These are phyloP conservation scores for Neelides sp. DNA, from an alignment of 1,140 invertebrate species.

Conservation along the genomic window DNA sequence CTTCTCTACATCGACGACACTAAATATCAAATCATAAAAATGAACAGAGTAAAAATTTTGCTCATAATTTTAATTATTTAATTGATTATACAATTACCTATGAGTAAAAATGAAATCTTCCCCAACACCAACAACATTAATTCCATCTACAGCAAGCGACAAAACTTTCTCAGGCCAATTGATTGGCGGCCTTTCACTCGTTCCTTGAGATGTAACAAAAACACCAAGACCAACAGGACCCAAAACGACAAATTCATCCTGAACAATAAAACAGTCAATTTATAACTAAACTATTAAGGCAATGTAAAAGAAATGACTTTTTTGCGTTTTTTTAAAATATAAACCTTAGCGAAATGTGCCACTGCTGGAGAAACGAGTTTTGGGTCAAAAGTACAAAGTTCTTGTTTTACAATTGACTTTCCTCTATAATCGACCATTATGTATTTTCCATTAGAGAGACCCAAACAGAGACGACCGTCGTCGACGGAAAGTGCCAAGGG, in stretches of 20 bases:
- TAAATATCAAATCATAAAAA: background rate
- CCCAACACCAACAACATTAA: slow-evolving; percentile 25
- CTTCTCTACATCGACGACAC: slow-evolving; percentile 11
- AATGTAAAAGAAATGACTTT: background rate
- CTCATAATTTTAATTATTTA: background rate
- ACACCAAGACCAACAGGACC: slow-evolving; percentile 44
- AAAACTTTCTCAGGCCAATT: slow-evolving; percentile 39
- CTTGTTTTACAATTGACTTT: slow-evolving; percentile 13
- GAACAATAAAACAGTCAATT: background rate
- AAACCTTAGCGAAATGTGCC: slow-evolving; percentile 27
- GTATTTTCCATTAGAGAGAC: slow-evolving; percentile 19
- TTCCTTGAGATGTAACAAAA: slow-evolving; percentile 43
- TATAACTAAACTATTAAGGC: slow-evolving; percentile 1
- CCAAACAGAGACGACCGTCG: slow-evolving; percentile 26
- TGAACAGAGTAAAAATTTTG: background rate
- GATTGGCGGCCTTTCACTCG: slow-evolving; percentile 43
- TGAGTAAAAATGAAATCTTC: slow-evolving; percentile 21
- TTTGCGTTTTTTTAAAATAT: slow-evolving; percentile 2
- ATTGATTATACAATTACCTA: slow-evolving; percentile 14
- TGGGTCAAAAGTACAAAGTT: slow-evolving; percentile 26
- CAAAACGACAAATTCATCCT: slow-evolving; percentile 34
- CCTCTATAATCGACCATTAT: slow-evolving; percentile 22
- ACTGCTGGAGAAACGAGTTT: slow-evolving; percentile 19
- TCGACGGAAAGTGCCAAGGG: slow-evolving; percentile 18
- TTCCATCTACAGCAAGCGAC: slow-evolving; percentile 21